Base-by-base conservation (phyloP, 2,888 invertebrate genomes). In the Leucophora obtusa region DNA sequence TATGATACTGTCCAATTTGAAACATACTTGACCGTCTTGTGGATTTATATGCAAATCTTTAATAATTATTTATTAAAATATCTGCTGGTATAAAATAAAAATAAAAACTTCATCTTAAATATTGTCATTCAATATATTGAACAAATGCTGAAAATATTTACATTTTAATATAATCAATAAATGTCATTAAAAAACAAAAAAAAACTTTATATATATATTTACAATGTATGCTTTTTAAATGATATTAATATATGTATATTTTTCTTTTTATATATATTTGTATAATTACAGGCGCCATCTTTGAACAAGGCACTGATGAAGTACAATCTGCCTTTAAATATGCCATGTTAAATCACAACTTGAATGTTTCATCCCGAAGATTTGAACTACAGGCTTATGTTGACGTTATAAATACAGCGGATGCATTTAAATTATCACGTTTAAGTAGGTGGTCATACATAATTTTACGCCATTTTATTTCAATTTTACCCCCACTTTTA, bases 301-400 rank as follows among this genome's bases (percentile, higher is more conserved):
- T 97, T 89, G 97, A 97, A 87, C 96, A 96, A 89, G 96, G 96
- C 77, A 96, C 96, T 0, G 96, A 96, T 88, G 97, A 97, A 89
- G 96, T 97, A 75, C 97, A 97, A 90, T 95, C 96, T 82, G 97
- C 96, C n/a, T 97, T 97, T 91, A 96, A 95, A 88, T 96, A 95
- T 89, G 97, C 97, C 7, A 94, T 96, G 94, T 93, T 94, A 62
- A 94, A 94, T 86, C 96, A 97, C 90, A 96, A 96, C 89, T 94
- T 96, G 88, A 96, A 96, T 88, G 93, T 95, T 82, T 94, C 94
- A 79, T 93, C 93, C 43, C 92, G 94, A 70, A 92, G 96, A 54
- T 94, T 97, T 87, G 97, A 97, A 89, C 92, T 97, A 68, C 95
- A 96, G 89, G 96, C 96, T 9, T 96, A 94, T 87, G 96, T 96